Evolutionary conservation across 2,888 invertebrate species (phyloP).

Genomic region (Drosophila lacicola): DNA sequence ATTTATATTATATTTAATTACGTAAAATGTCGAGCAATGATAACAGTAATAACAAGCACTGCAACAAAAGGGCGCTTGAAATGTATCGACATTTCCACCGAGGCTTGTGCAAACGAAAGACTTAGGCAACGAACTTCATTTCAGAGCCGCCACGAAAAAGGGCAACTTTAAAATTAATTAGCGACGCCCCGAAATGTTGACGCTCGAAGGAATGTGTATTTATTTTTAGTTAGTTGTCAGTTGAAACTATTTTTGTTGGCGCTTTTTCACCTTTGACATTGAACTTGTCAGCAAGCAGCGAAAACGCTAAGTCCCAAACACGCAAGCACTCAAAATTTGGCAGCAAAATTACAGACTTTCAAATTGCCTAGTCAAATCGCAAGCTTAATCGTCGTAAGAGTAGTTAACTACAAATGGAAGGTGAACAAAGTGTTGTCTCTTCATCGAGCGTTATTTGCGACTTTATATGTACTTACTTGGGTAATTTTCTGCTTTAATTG

Average conservation of each 20-base stretch:
- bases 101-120: slow-evolving; percentile 62
- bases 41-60: slow-evolving; percentile 16
- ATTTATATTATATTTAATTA: slow-evolving; percentile 61
- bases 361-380: slow-evolving; percentile 12
- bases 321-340: slow-evolving; percentile 27
- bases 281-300: slow-evolving; percentile 63
- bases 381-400: slow-evolving; percentile 1
- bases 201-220: slow-evolving; percentile 1
- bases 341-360: slow-evolving; percentile 30
- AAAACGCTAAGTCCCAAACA: slow-evolving; percentile 21
- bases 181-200: slow-evolving; percentile 10
- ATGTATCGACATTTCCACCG: slow-evolving; percentile 57
- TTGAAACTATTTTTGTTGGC: neutral
- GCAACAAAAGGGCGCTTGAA: slow-evolving; percentile 23
- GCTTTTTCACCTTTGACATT: slow-evolving; percentile 71
- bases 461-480: slow-evolving; percentile 10
- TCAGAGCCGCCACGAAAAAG: neutral
- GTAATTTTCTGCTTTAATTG: slow-evolving; percentile 19
- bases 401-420: slow-evolving; percentile 9
- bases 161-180: slow-evolving; percentile 5
- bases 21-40: slow-evolving; percentile 56
- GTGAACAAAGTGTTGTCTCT: slow-evolving; percentile 7
- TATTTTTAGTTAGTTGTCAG: slow-evolving; percentile 9
- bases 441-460: slow-evolving; percentile 8
- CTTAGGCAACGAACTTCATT: slow-evolving; percentile 70